Base-by-base conservation (phyloP, 2,888 invertebrate species). In the Plagiodera versicolora region DNA sequence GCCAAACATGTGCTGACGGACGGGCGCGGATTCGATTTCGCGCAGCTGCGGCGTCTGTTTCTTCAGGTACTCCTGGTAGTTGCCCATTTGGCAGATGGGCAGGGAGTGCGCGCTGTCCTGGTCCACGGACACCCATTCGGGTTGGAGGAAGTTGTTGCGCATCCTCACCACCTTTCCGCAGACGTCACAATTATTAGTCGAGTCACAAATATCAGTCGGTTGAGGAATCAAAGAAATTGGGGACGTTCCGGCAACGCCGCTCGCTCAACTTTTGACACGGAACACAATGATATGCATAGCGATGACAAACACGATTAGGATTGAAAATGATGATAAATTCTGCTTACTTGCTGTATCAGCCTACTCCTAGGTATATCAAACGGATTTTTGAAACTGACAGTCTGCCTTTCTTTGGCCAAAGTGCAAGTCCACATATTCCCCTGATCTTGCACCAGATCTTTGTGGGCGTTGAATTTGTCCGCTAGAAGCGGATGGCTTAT, bases 61-160 rank as follows among this genome's bases (percentile, higher is more conserved):
- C 82, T 97, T 98, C 63, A 98, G 83, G 79, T 99, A 98, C 80
- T 98, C 98, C 81, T 99, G 98, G 81, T 98, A 99, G 83, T 99
- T 98, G 72, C 99, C 99, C 99, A 99, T 99, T 80, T 96, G 95
- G 17, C 94, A 90, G 17, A 99, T 94, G 4, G 98, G 97, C 85
- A 97, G 88, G 60, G 93, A 94, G 80, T 99, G 98, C 8, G 95
- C 87, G 70, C 92, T 92, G 81, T 98, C 98, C 75, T 95, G 94
- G 77, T 95, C 93, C 56, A 92, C 86, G 66, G 89, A 88, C 19
- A 88, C 83, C 46, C 92, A 84, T 14, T 92, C 89, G 1, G 91
- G 88, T 73, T 92, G 91, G 39, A 97, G 82, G 81, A 98, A 94
- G 78, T 98, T 96, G 47, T 94, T 91, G 39, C 97, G 87, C 95